A percentile compares a stretch with the other conserved stretches of the same genome.
Evolutionary conservation across 2,797 vertebrate genomes (phyloP).

Genomic region (Anniella stebbinsi): DNA sequence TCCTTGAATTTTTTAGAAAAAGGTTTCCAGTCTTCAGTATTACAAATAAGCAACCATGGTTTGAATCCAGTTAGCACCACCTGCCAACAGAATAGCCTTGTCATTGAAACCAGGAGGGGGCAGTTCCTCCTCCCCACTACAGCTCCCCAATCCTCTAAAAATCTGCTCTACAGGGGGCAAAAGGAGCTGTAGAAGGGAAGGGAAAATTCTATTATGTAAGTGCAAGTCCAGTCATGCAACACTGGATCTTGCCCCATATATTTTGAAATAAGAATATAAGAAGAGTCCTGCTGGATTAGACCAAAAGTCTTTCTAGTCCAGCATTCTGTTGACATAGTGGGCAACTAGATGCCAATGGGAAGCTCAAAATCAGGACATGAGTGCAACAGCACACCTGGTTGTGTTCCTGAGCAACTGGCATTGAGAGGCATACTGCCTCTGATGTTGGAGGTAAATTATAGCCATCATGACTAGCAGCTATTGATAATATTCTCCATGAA

Average conservation of each 20-base stretch:
- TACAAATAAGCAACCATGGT: background rate
- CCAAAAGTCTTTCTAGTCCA: no score
- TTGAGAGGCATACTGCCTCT: no score
- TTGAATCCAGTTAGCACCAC: background rate
- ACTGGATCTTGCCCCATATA: background rate
- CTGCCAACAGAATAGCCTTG: background rate
- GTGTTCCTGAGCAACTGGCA: no score
- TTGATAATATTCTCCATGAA: no score
- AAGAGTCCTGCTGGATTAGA: no score
- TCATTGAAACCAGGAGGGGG: background rate
- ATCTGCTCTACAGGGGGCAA: background rate
- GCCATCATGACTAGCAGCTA: no score
- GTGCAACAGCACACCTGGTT: no score
- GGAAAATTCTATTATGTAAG: background rate
- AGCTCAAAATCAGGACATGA: no score
- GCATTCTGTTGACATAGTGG: no score
- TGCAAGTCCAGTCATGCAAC: background rate
- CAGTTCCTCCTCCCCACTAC: no score
- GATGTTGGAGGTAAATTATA: no score
- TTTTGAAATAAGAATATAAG: background rate
- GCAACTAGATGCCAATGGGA: no score
- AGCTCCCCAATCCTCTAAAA: background rate
- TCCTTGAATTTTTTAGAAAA: background rate
- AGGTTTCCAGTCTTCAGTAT: background rate
- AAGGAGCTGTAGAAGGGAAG: background rate